A percentile compares a stretch with the other conserved stretches of the same genome.
phyloP scores from a whole-genome alignment of 30 jellyfish, hydroid and myxozoan genomes.

The Turritopsis rubra region DNA sequence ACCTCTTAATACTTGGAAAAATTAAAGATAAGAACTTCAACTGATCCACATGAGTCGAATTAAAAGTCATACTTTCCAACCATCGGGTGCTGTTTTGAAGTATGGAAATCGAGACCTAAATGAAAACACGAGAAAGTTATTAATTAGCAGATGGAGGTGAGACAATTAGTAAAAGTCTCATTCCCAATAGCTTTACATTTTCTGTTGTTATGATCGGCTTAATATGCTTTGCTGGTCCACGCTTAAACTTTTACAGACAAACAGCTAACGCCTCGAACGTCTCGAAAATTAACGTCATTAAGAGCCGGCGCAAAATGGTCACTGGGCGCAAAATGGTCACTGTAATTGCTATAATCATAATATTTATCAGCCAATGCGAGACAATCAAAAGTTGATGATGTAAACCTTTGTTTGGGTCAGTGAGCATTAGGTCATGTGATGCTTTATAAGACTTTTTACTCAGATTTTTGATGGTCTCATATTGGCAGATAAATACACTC shows the following conservation, averaged over 20 bases:
- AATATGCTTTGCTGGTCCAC: too few relatives aligned
- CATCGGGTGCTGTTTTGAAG: constrained; percentile 99
- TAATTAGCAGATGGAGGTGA: background rate
- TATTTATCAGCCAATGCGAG: too few relatives aligned
- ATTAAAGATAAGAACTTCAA: background rate
- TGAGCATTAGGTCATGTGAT: background rate
- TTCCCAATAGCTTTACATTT: too few relatives aligned
- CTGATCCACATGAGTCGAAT: background rate
- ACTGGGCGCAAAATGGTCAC: too few relatives aligned
- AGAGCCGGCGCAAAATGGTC: too few relatives aligned
- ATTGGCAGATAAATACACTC: background rate
- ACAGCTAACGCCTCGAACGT: too few relatives aligned
- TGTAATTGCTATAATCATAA: too few relatives aligned
- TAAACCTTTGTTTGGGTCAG: background rate
- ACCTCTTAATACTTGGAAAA: background rate
- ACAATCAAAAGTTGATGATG: background rate
- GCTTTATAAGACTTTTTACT: background rate
- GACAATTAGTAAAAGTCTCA: too few relatives aligned
- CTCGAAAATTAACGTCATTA: too few relatives aligned
- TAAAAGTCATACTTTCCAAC: constrained; percentile 90
- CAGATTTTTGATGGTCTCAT: background rate
- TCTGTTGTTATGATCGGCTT: too few relatives aligned
- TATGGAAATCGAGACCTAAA: constrained; percentile 91
- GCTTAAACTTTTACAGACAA: too few relatives aligned
- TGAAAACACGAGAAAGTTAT: background rate